These are phyloP conservation scores for Pempheris klunzingeri DNA, from an alignment of 2,797 vertebrate genomes.

Conservation along the genomic window DNA sequence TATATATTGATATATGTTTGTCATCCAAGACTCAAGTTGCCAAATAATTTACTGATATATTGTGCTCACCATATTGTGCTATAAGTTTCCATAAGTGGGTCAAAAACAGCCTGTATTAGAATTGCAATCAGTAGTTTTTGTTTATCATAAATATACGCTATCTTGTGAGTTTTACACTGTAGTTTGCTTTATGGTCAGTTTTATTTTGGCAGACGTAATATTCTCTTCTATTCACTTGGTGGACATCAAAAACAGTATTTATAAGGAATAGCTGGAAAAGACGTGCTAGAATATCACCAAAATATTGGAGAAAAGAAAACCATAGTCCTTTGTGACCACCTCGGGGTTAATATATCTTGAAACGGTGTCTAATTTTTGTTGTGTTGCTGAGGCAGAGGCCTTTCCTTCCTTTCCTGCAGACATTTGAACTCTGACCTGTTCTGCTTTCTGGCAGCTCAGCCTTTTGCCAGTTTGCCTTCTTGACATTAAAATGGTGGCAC, in stretches of 20 bases:
- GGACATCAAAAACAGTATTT: neutral
- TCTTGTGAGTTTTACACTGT: neutral
- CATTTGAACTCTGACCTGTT: slow-evolving; percentile 25
- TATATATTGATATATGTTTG: neutral
- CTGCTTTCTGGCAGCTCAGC: slow-evolving; percentile 15
- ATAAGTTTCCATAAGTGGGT: neutral
- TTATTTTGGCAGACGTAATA: neutral
- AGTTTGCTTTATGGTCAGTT: neutral
- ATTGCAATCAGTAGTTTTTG: neutral
- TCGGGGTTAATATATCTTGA: neutral
- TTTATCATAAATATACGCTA: neutral
- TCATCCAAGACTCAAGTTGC: neutral
- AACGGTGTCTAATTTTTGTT: slow-evolving; percentile 6
- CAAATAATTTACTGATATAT: neutral
- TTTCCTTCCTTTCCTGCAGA: slow-evolving; percentile 23
- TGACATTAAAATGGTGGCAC: slow-evolving; percentile 28
- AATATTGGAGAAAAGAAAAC: neutral
- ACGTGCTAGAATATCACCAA: neutral
- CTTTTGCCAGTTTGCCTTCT: slow-evolving; percentile 9
- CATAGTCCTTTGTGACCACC: neutral
- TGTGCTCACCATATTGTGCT: neutral
- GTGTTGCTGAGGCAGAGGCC: slow-evolving; percentile 3
- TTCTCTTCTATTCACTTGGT: neutral
- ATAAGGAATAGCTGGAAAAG: no score
- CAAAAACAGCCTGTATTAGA: neutral